Base-by-base conservation (phyloP, 2,113 vertebrate species). In the Morone saxatilis region DNA sequence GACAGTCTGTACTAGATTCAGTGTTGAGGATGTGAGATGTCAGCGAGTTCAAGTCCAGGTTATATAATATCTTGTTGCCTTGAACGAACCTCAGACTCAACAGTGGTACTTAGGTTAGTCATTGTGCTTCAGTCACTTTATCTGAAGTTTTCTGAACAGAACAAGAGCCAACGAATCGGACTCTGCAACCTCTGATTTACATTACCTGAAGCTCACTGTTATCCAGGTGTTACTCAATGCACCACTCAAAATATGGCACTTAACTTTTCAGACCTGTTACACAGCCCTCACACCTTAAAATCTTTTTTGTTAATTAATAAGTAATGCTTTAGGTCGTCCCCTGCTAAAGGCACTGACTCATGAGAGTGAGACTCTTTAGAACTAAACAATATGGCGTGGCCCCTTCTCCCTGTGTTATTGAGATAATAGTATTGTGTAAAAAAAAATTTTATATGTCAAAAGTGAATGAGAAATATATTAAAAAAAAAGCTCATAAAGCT, bases 31-130 rank as follows among this genome's bases (percentile, higher is more conserved):
- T 68, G 13, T 66, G 63, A 84, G 71, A 65, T 57, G 81, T 69
- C 66, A 40, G 13, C 0, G 20, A 61, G 81, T 86, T 88, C 78
- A 86, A 8, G 50, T 56, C 12, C 0, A 54, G 78, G 50, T 91
- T 79, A 65, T 19, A 31, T 25, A 71, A 62, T 10, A 70, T 76
- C 57, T 38, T 38, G 48, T 57, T 48, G 47, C 78, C 51, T 65
- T 72, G 73, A 61, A 80, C 25, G 31, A 22, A 50, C 56, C 75
- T 82, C 70, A 17, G 43, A 81, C 53, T 59, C 72, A 2, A 6
- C 67, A 43, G 53, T 57, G 63, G 9, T 22, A 16, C 36, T 67
- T 57, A 36, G 25, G 41, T 61, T 67, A 14, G 54, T 48, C 50
- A 13, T 17, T 63, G 43, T 76, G 66, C 41, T 54, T 63, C n/a